Evolutionary conservation across 2,888 invertebrate species (phyloP), one percentile per base, ranked within the genome.

Genomic region (Deilephila elpenor): DNA sequence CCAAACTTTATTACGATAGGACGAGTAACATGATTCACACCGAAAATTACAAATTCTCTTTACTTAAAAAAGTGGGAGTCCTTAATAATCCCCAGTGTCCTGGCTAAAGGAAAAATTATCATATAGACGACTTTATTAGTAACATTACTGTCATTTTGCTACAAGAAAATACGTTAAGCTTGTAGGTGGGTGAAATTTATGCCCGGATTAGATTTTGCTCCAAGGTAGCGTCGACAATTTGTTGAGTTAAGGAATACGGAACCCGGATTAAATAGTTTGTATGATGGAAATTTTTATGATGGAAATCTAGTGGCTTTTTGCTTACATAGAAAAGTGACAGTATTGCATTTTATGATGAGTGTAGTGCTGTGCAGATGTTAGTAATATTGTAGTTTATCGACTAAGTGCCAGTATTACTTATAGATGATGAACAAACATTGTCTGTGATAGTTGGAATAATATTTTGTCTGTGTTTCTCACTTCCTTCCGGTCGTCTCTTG

Each of bases 71-170:
- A 44, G 51, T 67, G 44, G 25, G 51, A 25, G 25, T 67, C 51
- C 51, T 67, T 67, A 67, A 67, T 67, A 67, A 67, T 78, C 77
- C 76, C 74, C 78, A 82, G 82, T 81, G 80, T 80, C 79, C 77
- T 74, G 19, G 74, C 71, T 75, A 72, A 78, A 80, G 76, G 76
- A 77, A 51, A 76, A 79, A 83, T 82, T 82, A 83, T 79, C 81
- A 82, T 82, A 83, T 81, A 83, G 79, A 83, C 81, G 75, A 80
- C 78, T 78, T 79, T 78, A 71, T 82, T 78, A 76, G 77, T 75
- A 75, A 79, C 67, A 74, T 67, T 51, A 67, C 67, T 25, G 67
- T 67, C 67, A 67, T 70, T 75, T 75, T 74, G 75, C 25, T 67
- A 67, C 67, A 67, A 67, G 56, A 67, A 64, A 67, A 67, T 67